Conservation (phyloP, 2,888 invertebrate genomes). For the Myathropa florea region DNA sequence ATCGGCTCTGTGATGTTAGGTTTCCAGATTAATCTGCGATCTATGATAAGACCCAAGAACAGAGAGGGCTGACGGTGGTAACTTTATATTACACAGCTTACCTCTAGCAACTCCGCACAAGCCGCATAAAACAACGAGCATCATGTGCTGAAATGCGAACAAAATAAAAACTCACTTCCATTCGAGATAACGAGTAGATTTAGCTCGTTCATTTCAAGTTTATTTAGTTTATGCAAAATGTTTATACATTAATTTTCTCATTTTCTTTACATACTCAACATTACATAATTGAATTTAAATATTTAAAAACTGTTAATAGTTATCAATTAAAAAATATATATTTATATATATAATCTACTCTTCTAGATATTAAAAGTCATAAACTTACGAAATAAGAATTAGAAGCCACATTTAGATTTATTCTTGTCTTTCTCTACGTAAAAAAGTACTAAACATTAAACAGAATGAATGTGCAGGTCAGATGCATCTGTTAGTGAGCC, state of each 20-base stretch:
- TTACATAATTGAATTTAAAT: slow-evolving; percentile 50
- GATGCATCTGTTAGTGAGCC: neutral
- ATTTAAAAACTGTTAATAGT: slow-evolving; percentile 36
- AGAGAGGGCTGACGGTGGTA: too few species aligned
- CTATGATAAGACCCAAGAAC: too few species aligned
- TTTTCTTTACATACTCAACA: slow-evolving; percentile 54
- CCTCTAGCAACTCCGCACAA: too few species aligned
- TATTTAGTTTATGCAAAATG: slow-evolving; percentile 64
- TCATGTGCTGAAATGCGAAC: too few species aligned
- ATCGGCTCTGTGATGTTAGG: too few species aligned
- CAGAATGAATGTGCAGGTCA: neutral
- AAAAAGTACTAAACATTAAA: slow-evolving; percentile 39
- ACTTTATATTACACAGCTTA: too few species aligned
- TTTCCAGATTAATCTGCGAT: too few species aligned
- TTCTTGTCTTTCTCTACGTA: neutral
- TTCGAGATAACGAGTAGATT: slow-evolving; percentile 22
- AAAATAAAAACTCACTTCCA: too few species aligned
- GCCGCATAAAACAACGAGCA: too few species aligned
- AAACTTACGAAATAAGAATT: slow-evolving; percentile 36
- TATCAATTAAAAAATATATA: slow-evolving; percentile 61
- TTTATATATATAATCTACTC: slow-evolving; percentile 42
- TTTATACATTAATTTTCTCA: slow-evolving; percentile 49
- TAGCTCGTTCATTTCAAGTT: slow-evolving; percentile 45
- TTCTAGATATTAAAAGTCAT: slow-evolving; percentile 31
- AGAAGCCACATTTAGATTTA: slow-evolving; percentile 15